These are phyloP conservation scores for Amphiprion ocellaris DNA, from an alignment of 2,113 vertebrate species.

Conservation along the genomic window DNA sequence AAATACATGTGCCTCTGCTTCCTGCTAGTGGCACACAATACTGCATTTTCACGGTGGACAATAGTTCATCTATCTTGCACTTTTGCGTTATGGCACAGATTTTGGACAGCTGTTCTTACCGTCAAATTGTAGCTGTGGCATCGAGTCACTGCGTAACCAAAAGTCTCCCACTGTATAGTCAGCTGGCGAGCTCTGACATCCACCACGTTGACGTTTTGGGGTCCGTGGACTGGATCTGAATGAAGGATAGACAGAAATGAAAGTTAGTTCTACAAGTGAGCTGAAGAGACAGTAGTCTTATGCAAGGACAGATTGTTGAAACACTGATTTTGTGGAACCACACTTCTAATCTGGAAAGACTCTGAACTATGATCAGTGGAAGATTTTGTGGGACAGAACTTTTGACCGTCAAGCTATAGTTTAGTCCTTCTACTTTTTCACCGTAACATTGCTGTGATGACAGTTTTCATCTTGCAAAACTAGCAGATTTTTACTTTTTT, in stretches of 20 bases:
- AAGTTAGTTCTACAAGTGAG: neutral
- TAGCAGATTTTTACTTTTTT: too few relatives aligned
- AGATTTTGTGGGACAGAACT: neutral
- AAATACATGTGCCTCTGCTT: too few relatives aligned
- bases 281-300: neutral
- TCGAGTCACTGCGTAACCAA: conserved; percentile 94
- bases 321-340: neutral
- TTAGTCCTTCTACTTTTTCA: neutral
- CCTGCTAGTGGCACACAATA: too few relatives aligned
- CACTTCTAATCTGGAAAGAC: neutral
- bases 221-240: conserved; percentile 94
- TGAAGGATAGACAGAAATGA: conserved; percentile 2
- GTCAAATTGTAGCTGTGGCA: conserved; percentile 99
- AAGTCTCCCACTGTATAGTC: conserved; percentile 97
- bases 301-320: neutral
- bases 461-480: too few relatives aligned
- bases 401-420: neutral
- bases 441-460: too few relatives aligned
- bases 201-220: conserved; percentile 94
- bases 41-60: too few relatives aligned
- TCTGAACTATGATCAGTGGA: neutral
- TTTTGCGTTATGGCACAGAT: too few relatives aligned
- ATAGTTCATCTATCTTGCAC: too few relatives aligned
- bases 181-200: conserved; percentile 95
- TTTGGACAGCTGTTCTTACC: conserved; percentile 44